Evolutionary conservation across 2,113 vertebrate species (phyloP), one percentile per base, ranked within the genome.

Genomic region (Coregonus clupeaformis): DNA sequence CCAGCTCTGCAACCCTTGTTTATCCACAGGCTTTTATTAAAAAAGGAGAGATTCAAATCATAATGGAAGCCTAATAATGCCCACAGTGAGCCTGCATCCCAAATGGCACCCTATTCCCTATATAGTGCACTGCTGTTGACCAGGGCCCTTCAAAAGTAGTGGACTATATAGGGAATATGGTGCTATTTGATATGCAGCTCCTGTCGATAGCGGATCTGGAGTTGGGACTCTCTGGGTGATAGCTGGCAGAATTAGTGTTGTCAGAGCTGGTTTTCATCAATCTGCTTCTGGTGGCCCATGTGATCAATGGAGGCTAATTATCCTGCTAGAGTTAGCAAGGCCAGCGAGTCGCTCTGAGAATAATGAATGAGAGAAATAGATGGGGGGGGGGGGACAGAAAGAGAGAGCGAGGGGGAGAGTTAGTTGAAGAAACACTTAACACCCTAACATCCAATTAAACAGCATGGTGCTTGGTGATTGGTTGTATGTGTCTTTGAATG

Each of bases 291-390:
- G 45, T 71, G 72, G 18, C 45, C 14, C 16, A 69, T 71, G 25
- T 47, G 77, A 86, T 88, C 82, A 72, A 83, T 83, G 72, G 32
- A 76, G 42, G 69, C 68, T 79, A 80, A 85, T 83, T 82, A 82
- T 45, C 64, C 36, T 59, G 69, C 16, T 69, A 47, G 3, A 14
- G 5, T 0, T 18, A 52, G 49, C 49, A 5, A 52, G 49, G 49
- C 16, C 42, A 68, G 52, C 63, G 71, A 70, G 55, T 55, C 25
- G 4, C n/a, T 18, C 5, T 5, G 24, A 67, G 30, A 67, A 67
- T 67, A 67, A 60, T 11, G 57, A 60, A 60, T 69, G 49, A 13
- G n/a, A 49, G 52, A 63, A 25, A 18, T 14, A 60, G 20, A 67
- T 75, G 84, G 75, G 79, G 75, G 24, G 20, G 68, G 32, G 30